phyloP scores from a whole-genome alignment of 2,888 invertebrate genomes.

The Deladenus siricidicola region DNA sequence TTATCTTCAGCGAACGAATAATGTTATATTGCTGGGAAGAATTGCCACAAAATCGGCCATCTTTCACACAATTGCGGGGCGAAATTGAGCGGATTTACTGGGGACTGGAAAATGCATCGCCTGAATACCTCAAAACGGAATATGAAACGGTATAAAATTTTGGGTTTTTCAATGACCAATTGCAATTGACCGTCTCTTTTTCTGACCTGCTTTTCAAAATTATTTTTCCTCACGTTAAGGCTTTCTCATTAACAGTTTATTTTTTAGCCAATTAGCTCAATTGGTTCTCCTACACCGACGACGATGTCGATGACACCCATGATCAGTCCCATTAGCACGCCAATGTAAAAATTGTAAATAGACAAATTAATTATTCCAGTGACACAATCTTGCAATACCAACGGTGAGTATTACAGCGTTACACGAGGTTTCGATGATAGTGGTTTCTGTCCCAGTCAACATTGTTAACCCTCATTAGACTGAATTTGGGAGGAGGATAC shows the following conservation, averaged over 20 bases:
- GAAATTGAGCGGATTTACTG: conserved; percentile 11
- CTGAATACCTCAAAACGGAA: conserved; percentile 4
- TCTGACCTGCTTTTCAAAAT: background rate
- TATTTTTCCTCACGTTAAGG: background rate
- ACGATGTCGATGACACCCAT: too few species aligned
- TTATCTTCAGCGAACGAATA: conserved; percentile 4
- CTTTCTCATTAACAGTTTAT: too few species aligned
- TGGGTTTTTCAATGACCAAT: too few species aligned
- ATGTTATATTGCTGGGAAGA: conserved; percentile 13
- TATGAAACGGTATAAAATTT: conserved; percentile 7
- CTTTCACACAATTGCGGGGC: background rate
- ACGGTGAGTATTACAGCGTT: too few species aligned
- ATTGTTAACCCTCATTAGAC: too few species aligned
- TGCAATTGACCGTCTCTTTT: background rate
- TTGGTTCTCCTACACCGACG: background rate
- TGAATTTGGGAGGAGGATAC: too few species aligned
- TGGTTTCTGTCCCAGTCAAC: too few species aligned
- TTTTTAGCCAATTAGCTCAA: background rate
- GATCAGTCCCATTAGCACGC: too few species aligned
- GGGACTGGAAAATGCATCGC: background rate
- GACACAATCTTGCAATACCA: too few species aligned
- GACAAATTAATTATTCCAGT: too few species aligned
- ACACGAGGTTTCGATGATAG: too few species aligned
- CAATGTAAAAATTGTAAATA: too few species aligned
- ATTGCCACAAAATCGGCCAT: conserved; percentile 2